Base-by-base conservation (phyloP, 2,113 vertebrate genomes). In the Tetraodon nigroviridis region DNA sequence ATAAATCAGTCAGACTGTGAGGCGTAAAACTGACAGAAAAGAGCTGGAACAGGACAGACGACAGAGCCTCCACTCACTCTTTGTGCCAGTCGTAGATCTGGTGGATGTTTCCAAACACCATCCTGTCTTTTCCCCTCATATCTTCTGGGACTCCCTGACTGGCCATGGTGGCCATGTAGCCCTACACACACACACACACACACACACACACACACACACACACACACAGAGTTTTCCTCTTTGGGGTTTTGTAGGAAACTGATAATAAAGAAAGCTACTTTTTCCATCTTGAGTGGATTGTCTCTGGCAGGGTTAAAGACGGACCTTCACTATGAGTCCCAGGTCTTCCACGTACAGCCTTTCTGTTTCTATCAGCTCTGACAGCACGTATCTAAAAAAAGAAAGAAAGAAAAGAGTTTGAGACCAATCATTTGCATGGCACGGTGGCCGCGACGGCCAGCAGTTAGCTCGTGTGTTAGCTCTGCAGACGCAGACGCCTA, bases 71-170 rank as follows among this genome's bases (percentile, higher is more conserved):
- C 59, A 90, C 93, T 90, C 82, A 95, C 94, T 93, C 91, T 71
- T 93, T 91, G 69, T 95, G 94, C 94, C 93, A 95, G 78, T 95
- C 93, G 1, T 92, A 94, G 81, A 95, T 95, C 84, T 95, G 93
- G 69, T 94, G 93, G 75, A 94, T 92, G 86, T 95, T 95, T 61
- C 94, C 94, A 73, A 95, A 95, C 48, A 95, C 90, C 63, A 95
- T 94, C 84, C 92, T 93, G 76, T 95, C 93, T 63, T 92, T 94
- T 49, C 93, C 94, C 72, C 88, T 92, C 82, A 95, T 85, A 73
- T 87, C 92, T 48, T 95, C 94, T 0, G 94, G 93, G 37, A 92
- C 80, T 13, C 92, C 93, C 60, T 90, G 90, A 62, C 78, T 84
- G 32, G 83, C 79, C 92, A 95, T 95, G 29, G 89, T 91, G 44